phyloP scores from a whole-genome alignment of 2,888 invertebrate species.

The Junonia oenone region DNA sequence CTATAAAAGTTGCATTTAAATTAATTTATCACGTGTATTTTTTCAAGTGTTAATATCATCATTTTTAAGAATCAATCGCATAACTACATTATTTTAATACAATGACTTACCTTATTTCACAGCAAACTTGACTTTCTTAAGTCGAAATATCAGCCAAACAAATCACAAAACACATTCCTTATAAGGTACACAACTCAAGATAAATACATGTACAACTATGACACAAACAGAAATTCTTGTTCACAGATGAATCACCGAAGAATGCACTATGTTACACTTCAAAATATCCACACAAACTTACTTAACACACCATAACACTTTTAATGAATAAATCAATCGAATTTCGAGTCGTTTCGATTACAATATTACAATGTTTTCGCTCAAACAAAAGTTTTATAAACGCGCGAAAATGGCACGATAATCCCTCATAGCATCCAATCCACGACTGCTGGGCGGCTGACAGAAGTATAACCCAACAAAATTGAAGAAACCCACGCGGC shows the following conservation, averaged over 20 bases:
- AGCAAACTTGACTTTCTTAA: constrained; percentile 16
- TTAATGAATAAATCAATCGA: constrained; percentile 41
- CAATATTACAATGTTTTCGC: constrained; percentile 52
- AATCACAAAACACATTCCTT: constrained; percentile 49
- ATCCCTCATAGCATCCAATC: constrained; percentile 44
- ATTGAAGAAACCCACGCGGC: constrained; percentile 52
- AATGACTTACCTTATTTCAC: constrained; percentile 25
- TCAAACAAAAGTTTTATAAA: constrained; percentile 60
- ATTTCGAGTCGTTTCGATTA: constrained; percentile 47
- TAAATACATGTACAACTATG: constrained; percentile 44
- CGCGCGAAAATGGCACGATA: constrained; percentile 44
- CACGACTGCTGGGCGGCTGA: constrained; percentile 53
- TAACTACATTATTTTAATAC: background rate
- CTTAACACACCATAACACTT: constrained; percentile 43
- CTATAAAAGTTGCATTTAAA: too few relatives aligned
- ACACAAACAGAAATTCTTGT: constrained; percentile 67
- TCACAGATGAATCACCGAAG: constrained; percentile 72
- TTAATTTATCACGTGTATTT: background rate
- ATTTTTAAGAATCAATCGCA: background rate
- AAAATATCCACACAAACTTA: constrained; percentile 47
- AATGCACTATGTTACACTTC: constrained; percentile 60
- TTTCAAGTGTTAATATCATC: background rate
- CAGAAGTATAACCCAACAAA: constrained; percentile 64
- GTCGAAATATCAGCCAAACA: constrained; percentile 40
- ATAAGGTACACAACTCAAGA: constrained; percentile 51